A percentile compares a stretch with the other conserved stretches of the same genome.
Conservation (phyloP, 2,113 vertebrate genomes). For the Callionymus lyra region DNA sequence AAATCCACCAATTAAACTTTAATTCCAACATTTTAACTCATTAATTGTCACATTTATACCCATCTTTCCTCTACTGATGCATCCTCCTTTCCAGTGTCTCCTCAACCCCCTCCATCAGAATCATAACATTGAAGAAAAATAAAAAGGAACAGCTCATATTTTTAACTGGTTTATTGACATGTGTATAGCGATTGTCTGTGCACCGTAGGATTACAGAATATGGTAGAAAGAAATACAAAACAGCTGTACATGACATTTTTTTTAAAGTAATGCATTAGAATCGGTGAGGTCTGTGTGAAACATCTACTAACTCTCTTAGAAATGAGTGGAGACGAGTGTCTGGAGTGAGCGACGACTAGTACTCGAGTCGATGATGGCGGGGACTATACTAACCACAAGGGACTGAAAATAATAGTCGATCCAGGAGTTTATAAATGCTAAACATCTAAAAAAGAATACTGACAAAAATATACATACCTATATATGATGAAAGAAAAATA, state of each 20-base stretch:
- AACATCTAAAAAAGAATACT: constrained; percentile 6
- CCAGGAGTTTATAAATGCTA: constrained; percentile 8
- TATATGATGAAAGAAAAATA: constrained; percentile 2
- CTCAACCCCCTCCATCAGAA: no score
- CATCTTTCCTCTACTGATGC: no score
- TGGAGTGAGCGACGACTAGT: no score
- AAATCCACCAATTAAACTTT: no score
- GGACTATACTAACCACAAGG: no score
- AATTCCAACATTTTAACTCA: no score
- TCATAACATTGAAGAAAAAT: no score
- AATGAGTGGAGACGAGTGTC: constrained; percentile 20
- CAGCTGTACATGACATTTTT: constrained; percentile 36
- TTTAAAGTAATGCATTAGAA: constrained; percentile 50
- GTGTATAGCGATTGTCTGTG: constrained; percentile 70
- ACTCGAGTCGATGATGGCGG: no score
- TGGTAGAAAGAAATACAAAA: constrained; percentile 52
- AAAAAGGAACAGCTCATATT: constrained; percentile 2
- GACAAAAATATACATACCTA: constrained; percentile 17
- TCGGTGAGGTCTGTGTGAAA: constrained; percentile 39
- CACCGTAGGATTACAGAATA: constrained; percentile 64
- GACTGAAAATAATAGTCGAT: constrained; percentile 20
- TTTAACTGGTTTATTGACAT: constrained; percentile 67
- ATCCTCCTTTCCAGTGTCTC: no score
- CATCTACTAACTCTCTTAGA: constrained; percentile 21
- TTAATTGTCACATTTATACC: no score